Evolutionary conservation across 2,888 invertebrate genomes (phyloP).

Genomic region (Drosophila seclusa): DNA sequence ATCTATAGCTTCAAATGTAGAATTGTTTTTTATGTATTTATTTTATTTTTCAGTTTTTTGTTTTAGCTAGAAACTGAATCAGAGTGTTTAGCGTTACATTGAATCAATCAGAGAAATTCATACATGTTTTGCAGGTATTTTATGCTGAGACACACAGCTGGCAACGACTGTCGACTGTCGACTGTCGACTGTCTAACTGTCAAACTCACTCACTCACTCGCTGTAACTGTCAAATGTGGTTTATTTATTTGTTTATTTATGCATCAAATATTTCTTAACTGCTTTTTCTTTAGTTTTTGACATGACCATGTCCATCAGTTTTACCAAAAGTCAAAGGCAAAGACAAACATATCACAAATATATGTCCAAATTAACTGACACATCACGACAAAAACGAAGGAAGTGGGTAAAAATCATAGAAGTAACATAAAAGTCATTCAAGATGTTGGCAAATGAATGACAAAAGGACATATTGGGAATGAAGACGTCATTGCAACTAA

Average conservation of each 20-base stretch:
- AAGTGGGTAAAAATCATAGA: conserved; percentile 18
- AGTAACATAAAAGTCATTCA: conserved; percentile 4
- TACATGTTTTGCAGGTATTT: conserved; percentile 1
- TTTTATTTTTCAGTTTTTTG: background rate
- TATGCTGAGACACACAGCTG: conserved; percentile 25
- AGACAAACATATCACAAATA: conserved; percentile 36
- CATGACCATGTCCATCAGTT: conserved; percentile 60
- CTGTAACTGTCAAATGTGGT: conserved; percentile 68
- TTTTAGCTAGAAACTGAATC: background rate
- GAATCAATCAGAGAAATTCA: conserved; percentile 5
- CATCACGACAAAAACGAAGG: conserved; percentile 47
- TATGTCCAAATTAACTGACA: conserved; percentile 54
- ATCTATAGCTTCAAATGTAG: background rate
- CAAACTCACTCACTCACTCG: conserved; percentile 39
- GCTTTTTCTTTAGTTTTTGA: conserved; percentile 61
- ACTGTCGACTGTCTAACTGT: conserved; percentile 58
- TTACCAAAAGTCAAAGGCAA: conserved; percentile 34
- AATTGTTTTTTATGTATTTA: background rate
- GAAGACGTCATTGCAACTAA: background rate
- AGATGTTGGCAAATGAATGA: conserved; percentile 53
- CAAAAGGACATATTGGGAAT: conserved; percentile 28
- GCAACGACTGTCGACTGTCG: conserved; percentile 25
- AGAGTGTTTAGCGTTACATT: background rate
- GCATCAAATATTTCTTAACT: conserved; percentile 56
- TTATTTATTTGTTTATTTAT: conserved; percentile 61